A percentile compares a stretch with the other conserved stretches of the same genome.
Evolutionary conservation across 2,113 vertebrate species (phyloP).

Genomic region (Naja naja): DNA sequence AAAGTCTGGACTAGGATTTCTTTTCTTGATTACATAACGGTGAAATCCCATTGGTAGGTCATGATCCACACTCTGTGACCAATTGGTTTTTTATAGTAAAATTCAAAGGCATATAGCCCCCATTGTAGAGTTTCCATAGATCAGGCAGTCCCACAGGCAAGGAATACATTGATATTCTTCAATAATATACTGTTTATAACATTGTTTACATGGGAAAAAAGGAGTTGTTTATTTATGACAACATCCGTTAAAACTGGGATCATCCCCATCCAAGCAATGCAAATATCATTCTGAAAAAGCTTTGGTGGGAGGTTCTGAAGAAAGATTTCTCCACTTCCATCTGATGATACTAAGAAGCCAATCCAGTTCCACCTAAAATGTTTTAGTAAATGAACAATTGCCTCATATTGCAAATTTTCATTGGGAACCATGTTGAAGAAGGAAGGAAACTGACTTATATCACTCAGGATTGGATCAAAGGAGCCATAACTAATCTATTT

Average conservation of each 20-base stretch:
- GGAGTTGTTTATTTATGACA: not conserved
- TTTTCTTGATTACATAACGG: not conserved
- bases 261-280: not conserved
- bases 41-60: not conserved
- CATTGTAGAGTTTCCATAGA: not conserved
- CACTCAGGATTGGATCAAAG: not conserved
- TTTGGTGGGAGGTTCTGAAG: not conserved
- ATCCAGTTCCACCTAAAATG: not conserved
- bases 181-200: not conserved
- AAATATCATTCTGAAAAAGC: not conserved
- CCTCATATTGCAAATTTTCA: not conserved
- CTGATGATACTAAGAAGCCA: not conserved
- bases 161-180: not conserved
- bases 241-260: not conserved
- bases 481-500: not conserved
- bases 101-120: not conserved
- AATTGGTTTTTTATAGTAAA: not conserved
- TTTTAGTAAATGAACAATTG: not conserved
- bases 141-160: not conserved
- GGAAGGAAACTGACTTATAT: not conserved
- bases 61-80: not conserved
- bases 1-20: not conserved
- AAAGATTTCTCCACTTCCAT: not conserved
- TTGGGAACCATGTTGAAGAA: not conserved
- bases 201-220: rapidly evolving